Percentiles rank a stretch among this genome's conserved stretches.
These are phyloP conservation scores for Drosophila parabipectinata DNA, from an alignment of 1,140 invertebrate genomes.

Conservation along the genomic window DNA sequence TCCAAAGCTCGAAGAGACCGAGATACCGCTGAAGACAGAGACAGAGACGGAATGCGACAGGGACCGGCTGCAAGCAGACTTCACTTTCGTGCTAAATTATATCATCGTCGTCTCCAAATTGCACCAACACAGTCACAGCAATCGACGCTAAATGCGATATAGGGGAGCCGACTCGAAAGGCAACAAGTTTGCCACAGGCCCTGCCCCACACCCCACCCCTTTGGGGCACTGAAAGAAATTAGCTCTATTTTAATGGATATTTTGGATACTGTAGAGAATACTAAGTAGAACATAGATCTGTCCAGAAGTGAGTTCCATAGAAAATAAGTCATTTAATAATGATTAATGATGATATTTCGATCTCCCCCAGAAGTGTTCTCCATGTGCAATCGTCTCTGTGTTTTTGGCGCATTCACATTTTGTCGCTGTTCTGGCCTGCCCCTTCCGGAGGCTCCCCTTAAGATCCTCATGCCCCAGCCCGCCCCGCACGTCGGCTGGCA, in stretches of 20 bases:
- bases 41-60: slow-evolving; percentile 33
- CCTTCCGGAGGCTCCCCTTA: neutral
- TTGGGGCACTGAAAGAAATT: slow-evolving; percentile 10
- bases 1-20: slow-evolving; percentile 9
- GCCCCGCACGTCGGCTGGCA: slow-evolving; percentile 63
- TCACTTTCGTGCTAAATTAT: slow-evolving; percentile 81
- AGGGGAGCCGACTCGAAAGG: slow-evolving; percentile 53
- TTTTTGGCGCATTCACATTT: slow-evolving; percentile 59
- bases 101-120: slow-evolving; percentile 75
- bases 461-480: slow-evolving; percentile 1
- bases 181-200: slow-evolving; percentile 74
- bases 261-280: neutral
- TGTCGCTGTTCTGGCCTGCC: slow-evolving; percentile 44
- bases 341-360: neutral
- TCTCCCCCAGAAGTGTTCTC: slow-evolving; percentile 3
- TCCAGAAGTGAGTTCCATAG: neutral
- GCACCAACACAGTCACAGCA: slow-evolving; percentile 29
- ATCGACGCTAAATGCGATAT: slow-evolving; percentile 44
- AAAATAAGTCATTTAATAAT: neutral
- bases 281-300: too few species aligned
- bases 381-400: neutral
- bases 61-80: slow-evolving; percentile 70
- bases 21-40: slow-evolving; percentile 11
- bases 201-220: slow-evolving; percentile 6
- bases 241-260: neutral